Evolutionary conservation across 2,888 invertebrate species (phyloP), one percentile per base, ranked within the genome.

Genomic region (Acronicta aceris): DNA sequence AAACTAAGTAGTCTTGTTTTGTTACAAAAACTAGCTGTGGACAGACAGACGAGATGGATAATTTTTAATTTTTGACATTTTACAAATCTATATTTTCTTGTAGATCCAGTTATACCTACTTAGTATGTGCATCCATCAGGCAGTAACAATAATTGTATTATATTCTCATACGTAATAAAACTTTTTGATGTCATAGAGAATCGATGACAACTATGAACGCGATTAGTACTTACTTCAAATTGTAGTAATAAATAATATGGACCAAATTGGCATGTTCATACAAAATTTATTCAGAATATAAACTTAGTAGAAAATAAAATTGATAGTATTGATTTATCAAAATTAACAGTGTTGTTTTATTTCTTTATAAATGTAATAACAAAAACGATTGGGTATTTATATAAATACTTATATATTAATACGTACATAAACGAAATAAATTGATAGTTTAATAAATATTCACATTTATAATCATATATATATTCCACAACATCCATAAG

Each of bases 231-330:
- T 50, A 53, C 36, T 62, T 53, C 30, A 33, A 50, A 47, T 49
- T 41, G 46, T 76, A 73, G 69, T 72, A 21, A 21, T 62, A 64
- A 73, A 50, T 55, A 64, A 62, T 62, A 73, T 72, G 82, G 82
- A 81, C 81, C 81, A 82, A 81, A 74, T 76, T 79, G 78, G 77
- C 65, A 74, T 60, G 60, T 76, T 74, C 59, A 61, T 62, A 65
- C 41, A 8, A 58, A 69, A 65, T 52, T 45, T 54, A 55, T 57
- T 59, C 54, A 65, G 51, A 36, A 58, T 52, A 68, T 58, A 46
- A 59, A 36, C 49, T 51, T 51, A 21, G 61, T 65, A 68, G 56
- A 60, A 51, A 78, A 76, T 71, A 62, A 70, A 71, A 63, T 59
- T 46, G 43, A 60, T 59, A 57, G 41, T 57, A 59, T 58, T 25